Percentiles rank a stretch among this genome's conserved stretches.
These are phyloP conservation scores for Polia nebulosa DNA, from an alignment of 2,888 invertebrate genomes.

Conservation along the genomic window DNA sequence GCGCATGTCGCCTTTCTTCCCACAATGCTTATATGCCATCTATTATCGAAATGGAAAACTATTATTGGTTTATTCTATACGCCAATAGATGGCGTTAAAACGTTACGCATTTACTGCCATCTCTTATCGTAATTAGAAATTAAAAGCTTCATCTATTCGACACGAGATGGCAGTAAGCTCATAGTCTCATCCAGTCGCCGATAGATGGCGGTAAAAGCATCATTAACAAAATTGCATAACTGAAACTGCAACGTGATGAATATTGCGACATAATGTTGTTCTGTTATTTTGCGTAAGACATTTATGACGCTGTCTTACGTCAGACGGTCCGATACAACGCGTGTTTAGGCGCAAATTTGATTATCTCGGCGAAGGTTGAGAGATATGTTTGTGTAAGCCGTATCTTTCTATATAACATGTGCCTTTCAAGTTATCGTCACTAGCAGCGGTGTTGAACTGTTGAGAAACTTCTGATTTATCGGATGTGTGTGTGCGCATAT, in stretches of 20 bases:
- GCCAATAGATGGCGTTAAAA: not conserved
- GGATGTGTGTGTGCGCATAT: constrained; percentile 28
- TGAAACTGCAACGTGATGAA: constrained; percentile 22
- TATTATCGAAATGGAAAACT: not conserved
- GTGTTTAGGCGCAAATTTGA: constrained; percentile 35
- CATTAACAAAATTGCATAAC: not conserved
- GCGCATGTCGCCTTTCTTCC: no score
- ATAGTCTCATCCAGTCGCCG: not conserved
- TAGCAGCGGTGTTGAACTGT: constrained; percentile 2
- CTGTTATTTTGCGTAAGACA: constrained; percentile 44
- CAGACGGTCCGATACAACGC: constrained; percentile 19
- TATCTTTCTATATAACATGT: constrained; percentile 11
- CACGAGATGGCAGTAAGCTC: constrained; percentile 7
- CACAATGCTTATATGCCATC: not conserved
- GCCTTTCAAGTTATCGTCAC: constrained; percentile 14
- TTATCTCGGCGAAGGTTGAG: constrained; percentile 39
- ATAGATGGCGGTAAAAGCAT: constrained; percentile 8
- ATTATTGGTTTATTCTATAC: not conserved
- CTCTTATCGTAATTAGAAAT: not conserved
- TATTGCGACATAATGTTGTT: constrained; percentile 25
- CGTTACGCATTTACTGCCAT: not conserved
- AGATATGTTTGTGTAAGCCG: constrained; percentile 1
- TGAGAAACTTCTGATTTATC: not conserved
- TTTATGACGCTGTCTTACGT: constrained; percentile 50
- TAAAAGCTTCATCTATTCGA: not conserved